Evolutionary conservation across 2,113 vertebrate species (phyloP), one percentile per base, ranked within the genome.

Genomic region (Hiodon tergisus): DNA sequence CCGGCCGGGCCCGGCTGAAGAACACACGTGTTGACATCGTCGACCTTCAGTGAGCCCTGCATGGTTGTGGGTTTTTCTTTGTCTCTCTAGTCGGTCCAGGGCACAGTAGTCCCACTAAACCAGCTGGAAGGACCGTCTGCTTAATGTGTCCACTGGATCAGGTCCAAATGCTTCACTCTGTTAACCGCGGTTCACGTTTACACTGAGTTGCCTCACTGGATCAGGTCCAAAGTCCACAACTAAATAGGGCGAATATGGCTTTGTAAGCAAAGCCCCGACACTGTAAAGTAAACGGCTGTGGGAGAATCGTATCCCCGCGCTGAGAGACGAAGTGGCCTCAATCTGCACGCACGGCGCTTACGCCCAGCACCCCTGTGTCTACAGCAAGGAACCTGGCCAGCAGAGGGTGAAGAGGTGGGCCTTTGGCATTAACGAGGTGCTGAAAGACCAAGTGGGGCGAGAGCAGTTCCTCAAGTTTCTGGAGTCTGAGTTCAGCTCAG

Each of bases 401-500:
- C 93, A 94, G 85, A 90, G 93, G 71, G 94, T 95, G 79, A 92
- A 92, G 76, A 86, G 93, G 70, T 95, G 94, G 94, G 93, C 88
- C 0, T 94, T 94, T 75, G 85, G 92, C 58, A 93, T 95, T 89
- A 91, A 95, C 77, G 94, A 95, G 87, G 94, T 93, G 46, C 76
- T 95, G 81, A 95, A 95, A 88, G 94, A 95, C 68, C 90, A 90
- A 2, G 91, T 94, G 48, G 94, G 94, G 59, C 87, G 92, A 87
- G 94, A 94, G 60, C 94, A 95, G 77, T 95, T 95, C 82, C 90
- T 95, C 63, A 94, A 93, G 85, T 95, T 94, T 81, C 81, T 95
- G 77, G 93, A 95, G 76, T 95, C 93, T 31, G 94, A 95, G 87
- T 95, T 95, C 89, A 95, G 94, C 85, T 95, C 94, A 9, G 94